Conservation (phyloP, 2,113 vertebrate species). For the Urocolius indicus region DNA sequence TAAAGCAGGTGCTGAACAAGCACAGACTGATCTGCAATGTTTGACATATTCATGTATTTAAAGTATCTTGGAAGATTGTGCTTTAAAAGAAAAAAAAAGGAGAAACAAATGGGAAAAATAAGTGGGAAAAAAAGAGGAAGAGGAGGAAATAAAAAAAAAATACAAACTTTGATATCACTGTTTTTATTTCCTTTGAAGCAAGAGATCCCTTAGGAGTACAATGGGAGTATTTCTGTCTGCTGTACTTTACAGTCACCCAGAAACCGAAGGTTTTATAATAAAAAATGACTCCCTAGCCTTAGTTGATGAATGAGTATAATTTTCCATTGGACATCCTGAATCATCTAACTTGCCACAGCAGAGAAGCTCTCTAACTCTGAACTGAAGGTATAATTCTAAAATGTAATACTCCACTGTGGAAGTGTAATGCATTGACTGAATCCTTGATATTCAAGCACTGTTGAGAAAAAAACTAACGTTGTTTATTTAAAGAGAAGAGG, state of each 20-base stretch:
- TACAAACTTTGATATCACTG: background rate
- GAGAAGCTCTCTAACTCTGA: slow-evolving; percentile 48
- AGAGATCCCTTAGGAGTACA: slow-evolving; percentile 23
- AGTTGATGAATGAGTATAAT: slow-evolving; percentile 74
- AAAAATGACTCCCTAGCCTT: slow-evolving; percentile 62
- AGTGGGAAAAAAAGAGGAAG: background rate
- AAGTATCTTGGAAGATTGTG: background rate
- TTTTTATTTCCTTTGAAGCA: slow-evolving; percentile 54
- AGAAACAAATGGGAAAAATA: background rate
- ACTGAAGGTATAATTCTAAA: slow-evolving; percentile 68
- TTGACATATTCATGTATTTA: background rate
- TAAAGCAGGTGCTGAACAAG: background rate
- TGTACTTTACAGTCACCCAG: slow-evolving; percentile 56
- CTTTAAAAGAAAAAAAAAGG: background rate
- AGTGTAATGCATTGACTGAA: background rate
- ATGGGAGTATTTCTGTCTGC: slow-evolving; percentile 43
- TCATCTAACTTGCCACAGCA: slow-evolving; percentile 46
- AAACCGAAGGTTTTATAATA: slow-evolving; percentile 62
- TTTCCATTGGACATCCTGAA: slow-evolving; percentile 62
- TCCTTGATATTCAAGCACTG: background rate
- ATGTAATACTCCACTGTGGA: background rate
- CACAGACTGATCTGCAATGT: background rate
- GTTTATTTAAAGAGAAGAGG: background rate
- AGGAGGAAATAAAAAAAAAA: background rate
- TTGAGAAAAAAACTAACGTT: background rate